These are phyloP conservation scores for Plemyria rubiginata DNA, from an alignment of 2,888 invertebrate genomes.

Conservation along the genomic window DNA sequence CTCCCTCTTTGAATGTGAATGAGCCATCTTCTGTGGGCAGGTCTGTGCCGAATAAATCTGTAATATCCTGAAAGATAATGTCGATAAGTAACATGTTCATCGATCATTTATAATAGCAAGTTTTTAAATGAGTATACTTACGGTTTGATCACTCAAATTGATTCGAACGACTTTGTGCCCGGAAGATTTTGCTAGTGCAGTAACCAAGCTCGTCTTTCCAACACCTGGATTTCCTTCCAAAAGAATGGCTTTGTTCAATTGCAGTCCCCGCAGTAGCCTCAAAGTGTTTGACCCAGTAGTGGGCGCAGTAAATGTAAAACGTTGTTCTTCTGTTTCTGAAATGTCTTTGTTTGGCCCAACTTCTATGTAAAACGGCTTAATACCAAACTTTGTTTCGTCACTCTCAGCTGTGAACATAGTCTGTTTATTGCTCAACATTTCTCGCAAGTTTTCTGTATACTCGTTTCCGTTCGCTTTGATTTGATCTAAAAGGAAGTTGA, in stretches of 20 bases:
- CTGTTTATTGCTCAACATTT: constrained; percentile 64
- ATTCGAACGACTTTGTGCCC: constrained; percentile 95
- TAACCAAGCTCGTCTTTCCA: constrained; percentile 98
- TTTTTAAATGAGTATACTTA: constrained; percentile 67
- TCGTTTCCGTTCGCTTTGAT: constrained; percentile 72
- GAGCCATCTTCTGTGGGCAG: constrained; percentile 97
- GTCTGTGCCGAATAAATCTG: constrained; percentile 99
- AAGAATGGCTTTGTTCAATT: constrained; percentile 95
- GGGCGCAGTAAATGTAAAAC: constrained; percentile 90
- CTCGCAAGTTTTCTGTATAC: constrained; percentile 59
- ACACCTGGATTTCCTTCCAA: constrained; percentile 99
- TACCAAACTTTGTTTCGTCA: constrained; percentile 85
- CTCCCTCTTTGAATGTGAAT: constrained; percentile 98
- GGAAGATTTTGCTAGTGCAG: constrained; percentile 93
- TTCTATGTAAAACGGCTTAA: constrained; percentile 90
- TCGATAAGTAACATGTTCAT: neutral
- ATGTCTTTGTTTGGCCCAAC: constrained; percentile 69
- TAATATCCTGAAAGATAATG: constrained; percentile 89
- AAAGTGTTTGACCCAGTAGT: constrained; percentile 93
- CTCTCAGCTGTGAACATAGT: constrained; percentile 64
- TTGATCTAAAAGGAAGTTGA: constrained; percentile 84
- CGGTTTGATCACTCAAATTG: constrained; percentile 99
- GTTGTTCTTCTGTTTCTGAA: constrained; percentile 53
- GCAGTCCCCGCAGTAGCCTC: constrained; percentile 94
- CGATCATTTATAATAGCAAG: neutral